A percentile compares a stretch with the other conserved stretches of the same genome.
These are phyloP conservation scores for Coremacera marginata DNA, from an alignment of 2,888 invertebrate species.

Conservation along the genomic window DNA sequence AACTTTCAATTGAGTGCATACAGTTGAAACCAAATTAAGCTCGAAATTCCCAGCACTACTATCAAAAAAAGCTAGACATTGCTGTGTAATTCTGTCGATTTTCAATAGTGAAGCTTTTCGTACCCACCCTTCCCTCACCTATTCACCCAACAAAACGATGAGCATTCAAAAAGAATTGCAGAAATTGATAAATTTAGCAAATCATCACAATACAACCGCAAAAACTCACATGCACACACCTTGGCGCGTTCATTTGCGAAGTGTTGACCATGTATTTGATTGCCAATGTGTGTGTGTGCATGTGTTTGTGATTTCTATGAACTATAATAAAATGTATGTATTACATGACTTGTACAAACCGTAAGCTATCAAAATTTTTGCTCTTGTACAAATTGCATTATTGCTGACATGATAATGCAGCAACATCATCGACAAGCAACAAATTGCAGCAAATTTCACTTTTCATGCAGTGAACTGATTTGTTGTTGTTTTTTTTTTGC, in stretches of 20 bases:
- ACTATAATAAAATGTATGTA: background rate
- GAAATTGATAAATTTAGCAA: conserved; percentile 6
- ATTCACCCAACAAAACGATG: background rate
- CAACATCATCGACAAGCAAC: background rate
- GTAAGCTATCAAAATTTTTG: background rate
- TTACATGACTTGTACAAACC: background rate
- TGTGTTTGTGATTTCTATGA: background rate
- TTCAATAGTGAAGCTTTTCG: too few relatives aligned
- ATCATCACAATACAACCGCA: conserved; percentile 3
- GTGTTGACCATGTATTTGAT: too few relatives aligned
- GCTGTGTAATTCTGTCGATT: too few relatives aligned
- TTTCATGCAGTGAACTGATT: too few relatives aligned
- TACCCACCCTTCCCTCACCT: too few relatives aligned
- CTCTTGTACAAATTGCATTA: background rate
- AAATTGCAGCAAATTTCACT: background rate
- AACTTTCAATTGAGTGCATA: background rate
- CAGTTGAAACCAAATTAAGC: background rate
- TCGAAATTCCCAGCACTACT: background rate
- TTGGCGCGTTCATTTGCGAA: too few relatives aligned
- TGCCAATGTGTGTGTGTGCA: background rate
- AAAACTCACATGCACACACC: background rate
- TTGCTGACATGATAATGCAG: background rate
- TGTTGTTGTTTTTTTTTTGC: too few relatives aligned
- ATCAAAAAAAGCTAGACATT: background rate
- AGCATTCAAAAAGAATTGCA: background rate